phyloP scores from a whole-genome alignment of 2,113 vertebrate species.

The Perca flavescens region DNA sequence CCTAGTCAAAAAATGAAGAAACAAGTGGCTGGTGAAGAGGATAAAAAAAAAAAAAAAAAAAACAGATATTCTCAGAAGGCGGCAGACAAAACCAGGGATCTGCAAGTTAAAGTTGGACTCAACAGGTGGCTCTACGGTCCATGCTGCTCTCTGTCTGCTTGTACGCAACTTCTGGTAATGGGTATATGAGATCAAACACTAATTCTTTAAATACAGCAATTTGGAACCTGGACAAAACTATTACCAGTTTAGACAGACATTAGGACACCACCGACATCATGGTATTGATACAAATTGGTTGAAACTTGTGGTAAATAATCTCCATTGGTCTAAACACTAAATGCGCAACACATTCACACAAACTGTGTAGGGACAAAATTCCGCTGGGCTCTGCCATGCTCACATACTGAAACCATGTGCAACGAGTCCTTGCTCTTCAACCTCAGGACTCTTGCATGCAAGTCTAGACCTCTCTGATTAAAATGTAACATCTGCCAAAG shows the following conservation, averaged over 20 bases:
- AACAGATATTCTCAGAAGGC: neutral
- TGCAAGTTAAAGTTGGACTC: too few species aligned
- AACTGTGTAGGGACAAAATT: neutral
- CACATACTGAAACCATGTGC: neutral
- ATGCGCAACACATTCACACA: neutral
- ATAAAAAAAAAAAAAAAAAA: neutral
- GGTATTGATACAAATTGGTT: neutral
- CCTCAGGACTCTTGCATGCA: neutral
- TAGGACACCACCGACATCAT: neutral
- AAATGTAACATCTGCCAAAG: constrained; percentile 78
- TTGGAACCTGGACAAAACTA: neutral
- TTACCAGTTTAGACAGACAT: neutral
- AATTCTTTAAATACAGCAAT: neutral
- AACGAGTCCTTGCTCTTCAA: constrained; percentile 8
- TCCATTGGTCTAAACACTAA: neutral
- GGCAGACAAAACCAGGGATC: too few species aligned
- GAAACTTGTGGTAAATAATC: neutral
- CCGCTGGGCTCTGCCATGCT: neutral
- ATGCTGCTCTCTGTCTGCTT: too few species aligned
- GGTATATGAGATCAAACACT: neutral
- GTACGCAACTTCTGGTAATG: neutral
- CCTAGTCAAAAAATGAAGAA: neutral
- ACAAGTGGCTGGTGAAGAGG: neutral
- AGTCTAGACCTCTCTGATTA: constrained; percentile 71
- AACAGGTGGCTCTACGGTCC: too few species aligned